A percentile compares a stretch with the other conserved stretches of the same genome.
These are phyloP conservation scores for Rotaria macrura DNA, from an alignment of 2,888 invertebrate species.

Conservation along the genomic window DNA sequence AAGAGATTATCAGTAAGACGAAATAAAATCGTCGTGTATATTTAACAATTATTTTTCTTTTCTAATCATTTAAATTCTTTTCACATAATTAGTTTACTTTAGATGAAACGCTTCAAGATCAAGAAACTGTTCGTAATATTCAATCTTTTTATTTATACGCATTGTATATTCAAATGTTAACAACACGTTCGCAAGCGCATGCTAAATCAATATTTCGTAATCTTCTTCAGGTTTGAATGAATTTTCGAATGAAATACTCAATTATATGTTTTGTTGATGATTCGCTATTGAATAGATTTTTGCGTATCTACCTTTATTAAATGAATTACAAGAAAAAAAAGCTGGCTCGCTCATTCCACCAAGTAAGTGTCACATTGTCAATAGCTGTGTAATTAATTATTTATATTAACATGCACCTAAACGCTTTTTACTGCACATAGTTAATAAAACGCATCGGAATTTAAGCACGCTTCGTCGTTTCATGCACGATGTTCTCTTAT, in stretches of 20 bases:
- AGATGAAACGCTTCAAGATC: background rate
- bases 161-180: conserved; percentile 13
- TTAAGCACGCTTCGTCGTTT: background rate
- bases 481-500: background rate
- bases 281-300: background rate
- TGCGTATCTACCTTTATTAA: background rate
- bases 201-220: background rate
- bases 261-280: background rate
- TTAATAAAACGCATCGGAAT: background rate
- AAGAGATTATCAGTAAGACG: no score
- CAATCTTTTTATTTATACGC: conserved; percentile 6
- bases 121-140: background rate
- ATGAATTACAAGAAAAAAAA: conserved; percentile 17
- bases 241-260: background rate
- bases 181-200: background rate
- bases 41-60: no score
- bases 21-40: no score
- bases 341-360: background rate
- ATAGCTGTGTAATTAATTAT: background rate
- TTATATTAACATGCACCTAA: background rate
- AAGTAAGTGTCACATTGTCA: background rate
- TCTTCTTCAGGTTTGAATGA: background rate
- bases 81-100: background rate
- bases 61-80: no score
- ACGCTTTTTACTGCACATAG: background rate